Evolutionary conservation across 2,797 vertebrate genomes (phyloP), one percentile per base, ranked within the genome.

Genomic region (Gobionotothen gibberifrons): DNA sequence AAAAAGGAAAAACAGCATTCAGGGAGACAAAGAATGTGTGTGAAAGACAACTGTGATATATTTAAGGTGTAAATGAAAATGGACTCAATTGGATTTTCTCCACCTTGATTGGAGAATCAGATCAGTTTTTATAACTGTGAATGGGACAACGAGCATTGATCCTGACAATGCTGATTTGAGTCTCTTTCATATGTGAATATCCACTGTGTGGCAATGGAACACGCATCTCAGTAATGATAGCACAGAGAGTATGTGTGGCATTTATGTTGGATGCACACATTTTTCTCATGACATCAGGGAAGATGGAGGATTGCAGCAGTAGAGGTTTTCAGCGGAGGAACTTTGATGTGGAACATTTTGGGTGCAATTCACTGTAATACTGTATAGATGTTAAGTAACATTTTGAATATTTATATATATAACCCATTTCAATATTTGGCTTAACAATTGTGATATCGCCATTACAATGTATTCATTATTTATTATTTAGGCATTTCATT

Each of bases 61-160:
- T 60, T 81, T 13, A 69, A 70, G 57, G 15, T 51, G 39, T 53
- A 57, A 22, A 48, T 36, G 53, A 60, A 65, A 78, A 69, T 9
- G 2, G 16, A 15, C 0, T 53, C 12, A 14, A 22, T 52, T 56
- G 21, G 22, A 36, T 47, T 48, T 21, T 5, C n/a, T 32, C 15
- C 57, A 36, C 15, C n/a, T 43, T 48, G 29, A 48, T 44, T 61
- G 12, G n/a, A 32, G 51, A 65, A 56, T 44, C 3, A 22, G 48
- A 51, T 49, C n/a, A 43, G 14, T 32, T 22, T 26, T 60, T 55
- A 19, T 40, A 49, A 69, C 2, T 36, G 13, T 36, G 16, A 62
- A 29, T 12, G 13, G 5, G 42, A 10, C 66, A 32, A 49, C 26
- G 22, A 0, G 9, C 9, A 60, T 4, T 58, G 15, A 64, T 49